phyloP scores from a whole-genome alignment of 2,888 invertebrate genomes.

The Rhagonycha fulva region DNA sequence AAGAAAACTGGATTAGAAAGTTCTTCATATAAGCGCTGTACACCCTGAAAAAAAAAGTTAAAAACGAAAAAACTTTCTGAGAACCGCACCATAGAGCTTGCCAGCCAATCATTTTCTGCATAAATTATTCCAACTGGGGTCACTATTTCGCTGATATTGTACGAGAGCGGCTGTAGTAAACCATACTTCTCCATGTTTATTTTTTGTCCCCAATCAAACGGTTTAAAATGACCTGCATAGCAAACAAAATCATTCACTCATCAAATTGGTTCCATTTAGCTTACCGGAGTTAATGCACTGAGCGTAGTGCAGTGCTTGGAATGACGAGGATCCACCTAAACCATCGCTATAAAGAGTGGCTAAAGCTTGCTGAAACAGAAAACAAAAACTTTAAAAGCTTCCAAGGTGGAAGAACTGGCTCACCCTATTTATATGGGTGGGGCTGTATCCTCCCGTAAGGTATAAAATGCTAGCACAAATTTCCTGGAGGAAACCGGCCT shows the following conservation, averaged over 20 bases:
- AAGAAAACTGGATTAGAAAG: slow-evolving; percentile 53
- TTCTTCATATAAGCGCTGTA: slow-evolving; percentile 57
- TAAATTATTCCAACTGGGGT: slow-evolving; percentile 63
- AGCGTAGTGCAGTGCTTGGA: slow-evolving; percentile 59
- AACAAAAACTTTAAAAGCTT: not conserved
- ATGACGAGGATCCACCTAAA: slow-evolving; percentile 52
- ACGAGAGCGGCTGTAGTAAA: slow-evolving; percentile 57
- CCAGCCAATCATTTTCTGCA: slow-evolving; percentile 67
- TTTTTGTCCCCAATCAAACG: slow-evolving; percentile 55
- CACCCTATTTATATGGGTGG: slow-evolving; percentile 33
- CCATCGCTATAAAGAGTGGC: not conserved
- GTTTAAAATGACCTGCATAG: slow-evolving; percentile 50
- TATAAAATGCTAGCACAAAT: slow-evolving; percentile 17
- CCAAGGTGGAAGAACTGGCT: not conserved
- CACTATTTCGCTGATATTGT: slow-evolving; percentile 58
- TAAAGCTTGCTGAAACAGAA: not conserved
- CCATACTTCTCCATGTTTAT: slow-evolving; percentile 57
- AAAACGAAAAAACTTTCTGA: not conserved
- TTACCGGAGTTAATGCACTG: slow-evolving; percentile 56
- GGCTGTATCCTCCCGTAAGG: slow-evolving; percentile 26
- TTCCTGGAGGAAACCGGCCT: slow-evolving; percentile 11
- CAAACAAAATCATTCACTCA: not conserved
- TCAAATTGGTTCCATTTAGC: not conserved
- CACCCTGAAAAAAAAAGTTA: slow-evolving; percentile 53
- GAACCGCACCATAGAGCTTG: slow-evolving; percentile 45